Evolutionary conservation across 2,888 invertebrate genomes (phyloP), one percentile per base, ranked within the genome.

Genomic region (Cyaniris semiargus): DNA sequence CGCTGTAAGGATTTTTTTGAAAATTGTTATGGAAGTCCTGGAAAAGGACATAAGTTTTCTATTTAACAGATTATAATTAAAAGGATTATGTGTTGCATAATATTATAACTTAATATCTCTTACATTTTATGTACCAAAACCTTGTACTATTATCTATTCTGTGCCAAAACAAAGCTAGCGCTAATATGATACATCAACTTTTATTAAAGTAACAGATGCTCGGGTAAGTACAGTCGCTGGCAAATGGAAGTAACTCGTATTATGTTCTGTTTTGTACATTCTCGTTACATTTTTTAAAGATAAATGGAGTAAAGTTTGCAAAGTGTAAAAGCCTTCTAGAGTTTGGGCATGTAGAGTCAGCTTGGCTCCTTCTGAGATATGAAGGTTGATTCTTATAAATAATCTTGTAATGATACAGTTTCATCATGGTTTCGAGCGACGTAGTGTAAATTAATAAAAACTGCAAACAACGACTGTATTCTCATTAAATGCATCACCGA

Each of bases 131-230:
- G 74, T 27, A 48, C 53, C 23, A 66, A 27, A 74, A 53, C 74
- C n/a, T n/a, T n/a, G n/a, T n/a, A n/a, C n/a, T n/a, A n/a, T n/a
- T n/a, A n/a, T n/a, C n/a, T n/a, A n/a, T n/a, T n/a, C n/a, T 74
- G 74, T 27, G 27, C 53, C 23, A 66, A 27, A 74, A 53, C 74
- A 53, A 53, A 53, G 27, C 23, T 23, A 53, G 48, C 53, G 74
- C 74, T 74, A 74, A 74, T 74, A 74, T 74, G 74, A 48, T 74
- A 48, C 74, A 74, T 74, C 74, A 74, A 74, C 74, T 74, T 74
- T 74, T 74, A 74, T 74, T 74, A 74, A 53, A 53, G 74, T 74
- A 74, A 74, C 74, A 74, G 74, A 74, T 74, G 74, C 74, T 21
- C 44, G 53, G 48, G 23, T 15, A 74, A 74, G 74, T 74, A 74